Evolutionary conservation across 2,113 vertebrate genomes (phyloP), one percentile per base, ranked within the genome.

Genomic region (Poecile atricapillus): DNA sequence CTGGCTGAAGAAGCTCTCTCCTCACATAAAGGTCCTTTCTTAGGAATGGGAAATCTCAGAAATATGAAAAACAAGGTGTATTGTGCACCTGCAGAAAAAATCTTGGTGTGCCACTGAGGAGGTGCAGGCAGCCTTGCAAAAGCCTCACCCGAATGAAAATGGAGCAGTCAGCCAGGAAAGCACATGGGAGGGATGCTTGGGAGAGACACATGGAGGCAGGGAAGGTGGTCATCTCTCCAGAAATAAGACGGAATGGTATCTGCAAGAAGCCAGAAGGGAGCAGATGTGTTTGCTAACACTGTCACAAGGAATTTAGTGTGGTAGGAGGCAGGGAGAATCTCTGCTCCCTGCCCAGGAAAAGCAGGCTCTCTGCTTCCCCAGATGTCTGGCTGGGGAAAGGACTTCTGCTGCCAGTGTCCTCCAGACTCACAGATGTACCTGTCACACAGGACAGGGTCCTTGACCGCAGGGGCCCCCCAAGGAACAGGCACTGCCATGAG

Each of bases 381-480:
- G 18, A 30, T 22, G 33, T 47, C 15, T 50, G 65, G 4, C 52
- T 44, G 60, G 31, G 33, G 21, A 33, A 68, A 64, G 18, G 5
- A 14, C 12, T 5, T 35, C 11, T 87, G 18, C 41, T 81, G 33
- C 14, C 59, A 46, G 23, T 10, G 16, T 21, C 35, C 39, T 33
- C 14, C 10, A 27, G n/a, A 30, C 12, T 15, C 56, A 39, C 23
- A 43, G 39, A 33, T 30, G 56, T 20, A 3, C 25, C 44, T 50
- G 35, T 35, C 35, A 63, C 39, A 28, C 73, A 41, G 55, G 16
- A 50, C 52, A 58, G 31, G 3, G 11, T 50, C 5, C 27, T 19
- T 0, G 0, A 35, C 4, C 2, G 1, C 35, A 43, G 41, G 11
- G 13, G 10, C 65, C 28, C 31, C 30, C 24, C 33, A 58, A 35